These are phyloP conservation scores for Habropoda laboriosa DNA, from an alignment of 1,140 invertebrate genomes.

Conservation along the genomic window DNA sequence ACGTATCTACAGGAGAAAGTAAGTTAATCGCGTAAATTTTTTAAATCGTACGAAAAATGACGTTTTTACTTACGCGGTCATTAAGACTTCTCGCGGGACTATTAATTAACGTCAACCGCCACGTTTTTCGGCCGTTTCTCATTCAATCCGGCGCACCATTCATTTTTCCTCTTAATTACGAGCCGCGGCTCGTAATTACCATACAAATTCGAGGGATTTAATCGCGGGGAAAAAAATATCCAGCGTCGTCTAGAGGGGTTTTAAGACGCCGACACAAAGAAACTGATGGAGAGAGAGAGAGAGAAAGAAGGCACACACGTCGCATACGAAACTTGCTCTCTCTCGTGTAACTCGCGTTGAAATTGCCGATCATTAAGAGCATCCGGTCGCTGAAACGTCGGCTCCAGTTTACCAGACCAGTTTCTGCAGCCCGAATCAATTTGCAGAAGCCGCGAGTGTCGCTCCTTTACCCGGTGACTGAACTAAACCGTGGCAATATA, in stretches of 20 bases:
- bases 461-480: slow-evolving; percentile 17
- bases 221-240: slow-evolving; percentile 9
- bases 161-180: slow-evolving; percentile 25
- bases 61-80: neutral
- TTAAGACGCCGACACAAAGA: neutral
- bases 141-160: neutral
- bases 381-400: slow-evolving; percentile 63
- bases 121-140: neutral
- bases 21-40: neutral
- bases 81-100: slow-evolving; percentile 1
- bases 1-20: neutral
- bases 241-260: neutral
- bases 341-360: slow-evolving; percentile 54
- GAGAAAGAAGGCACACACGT: neutral
- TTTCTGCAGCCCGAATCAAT: slow-evolving; percentile 65
- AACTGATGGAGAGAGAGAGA: no score
- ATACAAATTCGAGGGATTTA: slow-evolving; percentile 32
- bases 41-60: neutral
- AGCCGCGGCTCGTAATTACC: slow-evolving; percentile 6
- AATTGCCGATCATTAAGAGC: slow-evolving; percentile 68
- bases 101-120: slow-evolving; percentile 23
- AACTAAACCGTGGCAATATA: neutral
- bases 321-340: slow-evolving; percentile 38
- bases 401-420: slow-evolving; percentile 61
- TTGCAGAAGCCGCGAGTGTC: slow-evolving; percentile 46